These are phyloP conservation scores for Habropoda laboriosa DNA, from an alignment of 1,140 invertebrate genomes.

Conservation along the genomic window DNA sequence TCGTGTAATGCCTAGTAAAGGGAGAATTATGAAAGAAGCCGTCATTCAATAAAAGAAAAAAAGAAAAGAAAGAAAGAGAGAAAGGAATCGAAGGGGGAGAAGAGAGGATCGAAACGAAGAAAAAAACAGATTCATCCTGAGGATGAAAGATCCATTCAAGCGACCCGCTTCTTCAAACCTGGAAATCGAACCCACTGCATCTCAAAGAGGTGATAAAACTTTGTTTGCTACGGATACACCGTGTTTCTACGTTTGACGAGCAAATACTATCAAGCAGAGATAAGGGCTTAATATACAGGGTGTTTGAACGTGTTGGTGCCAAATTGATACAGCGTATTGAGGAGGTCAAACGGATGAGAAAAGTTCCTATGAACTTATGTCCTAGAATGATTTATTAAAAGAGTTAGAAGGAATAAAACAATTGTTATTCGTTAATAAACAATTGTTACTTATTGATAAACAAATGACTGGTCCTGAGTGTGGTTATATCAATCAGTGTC, in stretches of 20 bases:
- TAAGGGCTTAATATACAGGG: neutral
- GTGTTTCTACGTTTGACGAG: neutral
- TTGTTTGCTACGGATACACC: neutral
- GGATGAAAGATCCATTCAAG: neutral
- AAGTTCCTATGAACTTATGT: too few species aligned
- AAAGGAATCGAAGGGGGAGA: neutral
- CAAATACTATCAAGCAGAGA: conserved; percentile 26
- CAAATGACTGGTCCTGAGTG: too few species aligned
- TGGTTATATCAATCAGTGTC: too few species aligned
- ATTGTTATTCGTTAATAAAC: too few species aligned
- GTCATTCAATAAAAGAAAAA: conserved; percentile 16
- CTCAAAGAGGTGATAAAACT: neutral
- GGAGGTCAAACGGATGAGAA: too few species aligned
- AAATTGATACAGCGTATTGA: too few species aligned
- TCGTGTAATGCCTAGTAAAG: conserved; percentile 50
- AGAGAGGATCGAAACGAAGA: neutral
- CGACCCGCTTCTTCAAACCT: neutral
- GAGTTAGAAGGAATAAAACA: too few species aligned
- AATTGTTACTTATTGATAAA: too few species aligned
- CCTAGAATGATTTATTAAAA: too few species aligned
- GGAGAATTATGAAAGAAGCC: conserved; percentile 59
- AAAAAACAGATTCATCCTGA: conserved; percentile 1
- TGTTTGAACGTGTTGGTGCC: too few species aligned
- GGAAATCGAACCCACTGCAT: neutral
- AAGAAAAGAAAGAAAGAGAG: too few species aligned